Evolutionary conservation across 2,797 vertebrate genomes (phyloP).

Genomic region (Tenualosa ilisha): DNA sequence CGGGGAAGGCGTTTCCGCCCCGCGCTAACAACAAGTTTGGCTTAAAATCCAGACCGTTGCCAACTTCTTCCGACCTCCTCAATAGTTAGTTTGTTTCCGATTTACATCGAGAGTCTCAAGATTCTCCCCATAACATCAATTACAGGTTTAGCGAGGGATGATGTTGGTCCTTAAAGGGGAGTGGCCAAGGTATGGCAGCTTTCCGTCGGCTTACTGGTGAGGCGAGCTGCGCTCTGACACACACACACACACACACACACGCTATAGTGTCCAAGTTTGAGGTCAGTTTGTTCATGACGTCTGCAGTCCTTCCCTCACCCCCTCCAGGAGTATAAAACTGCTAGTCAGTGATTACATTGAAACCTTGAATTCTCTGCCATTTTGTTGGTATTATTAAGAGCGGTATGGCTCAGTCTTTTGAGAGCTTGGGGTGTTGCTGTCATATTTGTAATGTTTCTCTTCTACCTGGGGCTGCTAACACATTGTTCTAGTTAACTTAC

Average conservation of each 20-base stretch:
- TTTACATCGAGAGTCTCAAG: not conserved
- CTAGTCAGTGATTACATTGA: too few species aligned
- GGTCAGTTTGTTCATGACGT: not conserved
- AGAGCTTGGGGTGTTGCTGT: too few species aligned
- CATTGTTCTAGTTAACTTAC: too few species aligned
- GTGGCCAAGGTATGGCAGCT: not conserved
- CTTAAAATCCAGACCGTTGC: not conserved
- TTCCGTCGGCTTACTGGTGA: not conserved
- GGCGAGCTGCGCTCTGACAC: not conserved
- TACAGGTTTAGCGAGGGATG: not conserved
- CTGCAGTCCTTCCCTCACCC: not conserved
- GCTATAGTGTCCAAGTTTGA: not conserved
- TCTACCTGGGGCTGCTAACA: too few species aligned
- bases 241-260: not conserved
- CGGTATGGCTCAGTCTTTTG: too few species aligned
- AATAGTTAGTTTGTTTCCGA: not conserved
- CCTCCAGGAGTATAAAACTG: not conserved
- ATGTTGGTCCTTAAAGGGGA: not conserved
- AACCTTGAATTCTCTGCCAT: too few species aligned
- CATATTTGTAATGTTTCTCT: too few species aligned
- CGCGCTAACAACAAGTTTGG: not conserved
- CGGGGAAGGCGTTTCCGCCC: not conserved
- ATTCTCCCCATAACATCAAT: slow-evolving; percentile 4
- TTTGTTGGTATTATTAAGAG: too few species aligned
- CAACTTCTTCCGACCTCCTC: not conserved